Evolutionary conservation across 2,888 invertebrate genomes (phyloP).

Genomic region (Calliphora vomitoria): DNA sequence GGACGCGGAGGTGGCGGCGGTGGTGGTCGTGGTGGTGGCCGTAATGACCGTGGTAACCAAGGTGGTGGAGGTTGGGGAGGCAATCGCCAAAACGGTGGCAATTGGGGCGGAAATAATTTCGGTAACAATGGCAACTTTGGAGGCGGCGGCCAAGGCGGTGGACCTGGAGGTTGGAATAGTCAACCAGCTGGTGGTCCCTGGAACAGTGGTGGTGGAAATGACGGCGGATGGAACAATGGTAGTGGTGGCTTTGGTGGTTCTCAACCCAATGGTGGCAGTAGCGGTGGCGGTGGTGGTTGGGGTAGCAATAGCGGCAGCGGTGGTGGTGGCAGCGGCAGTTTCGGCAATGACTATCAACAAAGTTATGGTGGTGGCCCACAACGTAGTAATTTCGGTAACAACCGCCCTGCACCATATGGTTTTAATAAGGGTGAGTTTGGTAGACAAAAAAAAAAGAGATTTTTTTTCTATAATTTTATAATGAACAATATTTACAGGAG

Average conservation of each 20-base stretch:
- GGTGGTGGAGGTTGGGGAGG: constrained; percentile 82
- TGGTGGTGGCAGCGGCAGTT: constrained; percentile 77
- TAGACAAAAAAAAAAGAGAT: not conserved
- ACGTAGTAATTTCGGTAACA: constrained; percentile 86
- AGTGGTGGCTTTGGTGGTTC: constrained; percentile 72
- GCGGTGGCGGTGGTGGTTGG: constrained; percentile 83
- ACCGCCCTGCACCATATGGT: constrained; percentile 82
- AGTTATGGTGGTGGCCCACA: constrained; percentile 94
- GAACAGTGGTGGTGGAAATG: constrained; percentile 79
- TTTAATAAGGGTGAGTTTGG: constrained; percentile 79
- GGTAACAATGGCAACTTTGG: constrained; percentile 80
- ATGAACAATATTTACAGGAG: constrained; percentile 72
- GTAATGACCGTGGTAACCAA: constrained; percentile 84
- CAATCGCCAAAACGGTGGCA: constrained; percentile 85
- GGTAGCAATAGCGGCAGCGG: constrained; percentile 75
- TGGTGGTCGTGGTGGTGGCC: constrained; percentile 79
- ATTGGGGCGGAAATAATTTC: constrained; percentile 77
- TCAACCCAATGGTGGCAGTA: constrained; percentile 82
- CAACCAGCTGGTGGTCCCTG: constrained; percentile 83
- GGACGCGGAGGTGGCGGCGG: constrained; percentile 86
- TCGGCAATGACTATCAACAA: constrained; percentile 90
- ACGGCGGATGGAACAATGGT: constrained; percentile 81
- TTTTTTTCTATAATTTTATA: not conserved
- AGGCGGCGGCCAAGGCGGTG: constrained; percentile 82
- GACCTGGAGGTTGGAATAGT: constrained; percentile 83